Base-by-base conservation (phyloP, 2,113 vertebrate species). In the Syngnathus scovelli region DNA sequence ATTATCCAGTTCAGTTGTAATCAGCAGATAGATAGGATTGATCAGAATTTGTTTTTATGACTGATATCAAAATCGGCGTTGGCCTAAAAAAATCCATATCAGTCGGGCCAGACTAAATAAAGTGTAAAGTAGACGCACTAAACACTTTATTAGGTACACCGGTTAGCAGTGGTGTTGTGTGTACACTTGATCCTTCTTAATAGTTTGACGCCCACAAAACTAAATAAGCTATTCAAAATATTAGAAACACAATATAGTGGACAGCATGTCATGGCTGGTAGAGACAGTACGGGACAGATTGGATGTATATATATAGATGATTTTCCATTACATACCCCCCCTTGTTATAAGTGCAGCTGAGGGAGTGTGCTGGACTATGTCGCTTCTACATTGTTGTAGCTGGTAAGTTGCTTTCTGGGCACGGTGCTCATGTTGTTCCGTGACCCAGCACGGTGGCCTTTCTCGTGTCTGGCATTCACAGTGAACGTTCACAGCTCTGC, bases 271-370 rank as follows among this genome's bases (percentile, higher is more conserved):
- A 16, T 59, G 36, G 2, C 19, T 5, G 54, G 19, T 23, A 59
- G 36, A 15, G 27, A 33, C n/a, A 43, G 41, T 43, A 43, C 41
- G 3, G 41, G 8, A 7, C 18, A 49, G 4, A 19, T 16, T 60
- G 59, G 18, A 5, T 61, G 10, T 63, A 48, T 37, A 39, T 37
- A 39, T 37, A 61, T 61, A 64, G 36, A 37, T 16, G 23, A 48
- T 64, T 71, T 72, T 68, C 69, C 67, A 59, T 38, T 49, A 36
- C 9, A 41, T 9, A 7, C 1, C 9, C 18, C 18, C 58, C 58
- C 15, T 36, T n/a, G 18, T 61, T 61, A 9, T 11, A 54, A 54
- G 51, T 54, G n/a, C 51, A 54, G n/a, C 23, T 54, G 51, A 54
- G 21, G 23, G 21, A 23, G 52, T 54, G n/a, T 55, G 10, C 68